Evolutionary conservation across 1,140 invertebrate species (phyloP).

Genomic region (Lasaia peninsularis): DNA sequence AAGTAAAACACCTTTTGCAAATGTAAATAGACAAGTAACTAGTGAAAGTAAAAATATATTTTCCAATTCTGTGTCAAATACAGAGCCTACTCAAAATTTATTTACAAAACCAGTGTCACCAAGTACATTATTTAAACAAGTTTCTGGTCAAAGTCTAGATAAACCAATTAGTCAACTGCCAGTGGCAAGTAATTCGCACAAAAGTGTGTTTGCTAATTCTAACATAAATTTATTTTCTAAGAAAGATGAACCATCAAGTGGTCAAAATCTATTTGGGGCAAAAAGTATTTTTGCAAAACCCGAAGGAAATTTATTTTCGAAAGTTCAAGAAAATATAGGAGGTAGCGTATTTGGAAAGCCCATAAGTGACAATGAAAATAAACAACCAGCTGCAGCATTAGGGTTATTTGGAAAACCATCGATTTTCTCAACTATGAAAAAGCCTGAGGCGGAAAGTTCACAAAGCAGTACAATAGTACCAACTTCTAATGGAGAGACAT

Average conservation of each 20-base stretch:
- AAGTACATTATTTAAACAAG: slow-evolving; percentile 3
- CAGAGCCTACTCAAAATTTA: not conserved
- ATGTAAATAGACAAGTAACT: slow-evolving; percentile 5
- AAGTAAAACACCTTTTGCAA: slow-evolving; percentile 31
- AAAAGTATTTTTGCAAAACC: slow-evolving; percentile 36
- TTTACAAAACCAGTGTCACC: slow-evolving; percentile 5
- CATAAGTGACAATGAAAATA: slow-evolving; percentile 15
- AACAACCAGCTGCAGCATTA: slow-evolving; percentile 41
- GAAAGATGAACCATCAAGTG: not conserved
- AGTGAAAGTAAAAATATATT: slow-evolving; percentile 19
- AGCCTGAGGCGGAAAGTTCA: slow-evolving; percentile 20
- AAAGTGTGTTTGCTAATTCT: slow-evolving; percentile 23
- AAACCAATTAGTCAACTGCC: not conserved
- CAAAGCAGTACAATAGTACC: slow-evolving; percentile 17
- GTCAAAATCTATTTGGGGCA: slow-evolving; percentile 11
- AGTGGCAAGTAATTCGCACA: not conserved
- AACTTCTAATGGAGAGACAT: slow-evolving; percentile 32
- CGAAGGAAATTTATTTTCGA: slow-evolving; percentile 31
- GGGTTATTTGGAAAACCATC: slow-evolving; percentile 35
- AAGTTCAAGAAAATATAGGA: slow-evolving; percentile 29
- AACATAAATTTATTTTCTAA: slow-evolving; percentile 31
- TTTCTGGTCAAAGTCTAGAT: not conserved
- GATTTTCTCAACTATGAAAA: slow-evolving; percentile 15
- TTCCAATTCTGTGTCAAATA: not conserved
- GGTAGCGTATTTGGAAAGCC: slow-evolving; percentile 33